Percentiles rank a stretch among this genome's conserved stretches.
Conservation (phyloP, 2,113 vertebrate species). For the Ascaphus truei region DNA sequence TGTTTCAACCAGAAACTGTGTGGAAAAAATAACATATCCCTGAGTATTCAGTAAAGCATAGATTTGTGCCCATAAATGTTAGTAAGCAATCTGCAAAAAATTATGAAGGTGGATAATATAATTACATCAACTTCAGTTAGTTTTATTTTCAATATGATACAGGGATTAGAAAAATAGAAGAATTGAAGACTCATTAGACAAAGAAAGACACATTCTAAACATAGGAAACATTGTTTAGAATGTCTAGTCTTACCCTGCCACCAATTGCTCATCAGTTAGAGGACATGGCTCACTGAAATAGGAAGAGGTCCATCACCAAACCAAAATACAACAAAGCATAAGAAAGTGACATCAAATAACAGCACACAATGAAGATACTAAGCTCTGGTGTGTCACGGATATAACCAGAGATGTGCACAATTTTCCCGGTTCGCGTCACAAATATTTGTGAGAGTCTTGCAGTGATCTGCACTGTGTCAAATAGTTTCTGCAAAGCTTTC, state of each 20-base stretch:
- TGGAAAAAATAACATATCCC: neutral
- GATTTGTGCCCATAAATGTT: neutral
- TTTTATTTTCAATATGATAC: conserved; percentile 46
- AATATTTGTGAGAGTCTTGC: no score
- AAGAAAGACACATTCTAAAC: conserved; percentile 68
- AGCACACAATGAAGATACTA: conserved; percentile 32
- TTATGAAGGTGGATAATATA: neutral
- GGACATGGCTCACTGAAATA: conserved; percentile 91
- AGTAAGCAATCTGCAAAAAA: neutral
- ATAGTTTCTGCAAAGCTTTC: no score
- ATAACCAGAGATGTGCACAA: no score
- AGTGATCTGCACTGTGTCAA: no score
- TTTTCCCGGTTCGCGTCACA: no score
- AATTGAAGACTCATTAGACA: conserved; percentile 53
- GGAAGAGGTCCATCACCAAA: conserved; percentile 78
- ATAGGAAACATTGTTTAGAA: conserved; percentile 69
- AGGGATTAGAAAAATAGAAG: conserved; percentile 55
- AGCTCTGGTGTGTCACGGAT: no score
- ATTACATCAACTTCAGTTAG: conserved; percentile 37
- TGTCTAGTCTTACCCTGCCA: conserved; percentile 86
- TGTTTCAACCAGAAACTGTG: no score
- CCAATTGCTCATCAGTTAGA: conserved; percentile 90
- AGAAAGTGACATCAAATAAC: conserved; percentile 56
- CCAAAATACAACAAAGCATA: conserved; percentile 53
- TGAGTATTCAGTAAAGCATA: neutral